A percentile compares a stretch with the other conserved stretches of the same genome.
Evolutionary conservation across 2,113 vertebrate genomes (phyloP).

Genomic region (Campylorhamphus procurvoides): DNA sequence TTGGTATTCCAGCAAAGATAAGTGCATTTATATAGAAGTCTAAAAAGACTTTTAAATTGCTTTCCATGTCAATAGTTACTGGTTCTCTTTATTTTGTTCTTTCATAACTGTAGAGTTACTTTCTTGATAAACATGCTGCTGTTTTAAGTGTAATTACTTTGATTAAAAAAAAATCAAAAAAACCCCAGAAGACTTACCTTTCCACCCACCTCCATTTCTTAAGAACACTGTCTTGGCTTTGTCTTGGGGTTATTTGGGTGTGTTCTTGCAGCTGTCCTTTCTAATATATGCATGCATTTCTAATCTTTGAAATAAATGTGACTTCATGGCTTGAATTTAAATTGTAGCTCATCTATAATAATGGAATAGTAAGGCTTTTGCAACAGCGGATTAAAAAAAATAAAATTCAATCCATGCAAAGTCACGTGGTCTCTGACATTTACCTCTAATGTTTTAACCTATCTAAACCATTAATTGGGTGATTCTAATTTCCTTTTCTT

Average conservation of each 20-base stretch:
- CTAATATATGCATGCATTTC: slow-evolving; percentile 55
- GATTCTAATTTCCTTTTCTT: slow-evolving; percentile 91
- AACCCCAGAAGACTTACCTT: neutral
- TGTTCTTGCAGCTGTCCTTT: slow-evolving; percentile 35
- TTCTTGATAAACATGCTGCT: neutral
- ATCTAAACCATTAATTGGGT: slow-evolving; percentile 76
- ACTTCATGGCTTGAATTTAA: slow-evolving; percentile 60
- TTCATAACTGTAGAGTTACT: neutral
- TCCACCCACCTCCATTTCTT: neutral
- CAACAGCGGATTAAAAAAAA: neutral
- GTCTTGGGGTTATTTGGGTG: slow-evolving; percentile 6
- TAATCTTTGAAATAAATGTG: slow-evolving; percentile 60
- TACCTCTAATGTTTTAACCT: slow-evolving; percentile 70
- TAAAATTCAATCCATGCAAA: slow-evolving; percentile 14
- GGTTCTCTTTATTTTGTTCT: neutral
- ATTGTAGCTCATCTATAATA: neutral
- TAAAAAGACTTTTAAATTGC: neutral
- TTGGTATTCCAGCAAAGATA: slow-evolving; percentile 22
- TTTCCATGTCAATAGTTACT: neutral
- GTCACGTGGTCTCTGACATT: slow-evolving; percentile 63
- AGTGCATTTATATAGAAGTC: neutral
- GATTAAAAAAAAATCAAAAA: neutral
- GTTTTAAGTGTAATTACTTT: neutral
- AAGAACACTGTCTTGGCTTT: slow-evolving; percentile 49
- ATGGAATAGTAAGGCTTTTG: neutral